phyloP scores from a whole-genome alignment of 2,888 invertebrate genomes.

The Caenorhabditis plicata region DNA sequence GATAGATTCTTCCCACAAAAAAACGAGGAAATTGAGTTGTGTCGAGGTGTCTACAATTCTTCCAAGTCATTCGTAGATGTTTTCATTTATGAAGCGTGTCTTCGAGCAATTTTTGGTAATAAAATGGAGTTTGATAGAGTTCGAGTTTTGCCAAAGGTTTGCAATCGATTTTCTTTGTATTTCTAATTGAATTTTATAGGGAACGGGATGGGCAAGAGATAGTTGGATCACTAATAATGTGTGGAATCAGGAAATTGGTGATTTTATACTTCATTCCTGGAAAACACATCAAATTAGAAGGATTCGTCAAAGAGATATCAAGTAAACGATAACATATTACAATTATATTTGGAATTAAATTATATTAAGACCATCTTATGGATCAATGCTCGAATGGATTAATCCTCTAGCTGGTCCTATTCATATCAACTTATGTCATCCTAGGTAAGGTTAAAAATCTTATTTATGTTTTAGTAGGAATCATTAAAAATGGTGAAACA shows the following conservation, averaged over 20 bases:
- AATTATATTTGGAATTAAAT: neutral
- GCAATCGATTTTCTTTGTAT: neutral
- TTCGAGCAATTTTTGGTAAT: constrained; percentile 42
- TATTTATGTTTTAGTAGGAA: too few relatives aligned
- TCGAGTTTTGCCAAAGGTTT: constrained; percentile 28
- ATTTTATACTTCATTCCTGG: constrained; percentile 44
- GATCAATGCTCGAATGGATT: constrained; percentile 5
- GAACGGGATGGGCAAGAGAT: constrained; percentile 37
- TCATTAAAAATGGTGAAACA: too few relatives aligned
- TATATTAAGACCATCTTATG: constrained; percentile 3
- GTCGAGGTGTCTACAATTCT: constrained; percentile 30
- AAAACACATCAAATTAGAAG: constrained; percentile 17
- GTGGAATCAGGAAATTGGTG: constrained; percentile 29
- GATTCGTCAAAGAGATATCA: neutral
- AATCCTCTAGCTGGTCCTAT: constrained; percentile 18
- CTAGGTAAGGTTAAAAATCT: too few relatives aligned
- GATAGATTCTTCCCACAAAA: too few relatives aligned
- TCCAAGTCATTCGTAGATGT: constrained; percentile 40
- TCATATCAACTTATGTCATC: constrained; percentile 11
- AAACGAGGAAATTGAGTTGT: constrained; percentile 12
- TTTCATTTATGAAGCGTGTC: constrained; percentile 52
- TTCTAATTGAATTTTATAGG: constrained; percentile 7
- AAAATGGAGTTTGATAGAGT: constrained; percentile 29
- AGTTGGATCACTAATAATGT: constrained; percentile 31
- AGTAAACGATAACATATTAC: too few relatives aligned